Percentiles rank a stretch among this genome's conserved stretches.
Evolutionary conservation across 2,888 invertebrate genomes (phyloP).

Genomic region (Himalopsyche kuldschensis): DNA sequence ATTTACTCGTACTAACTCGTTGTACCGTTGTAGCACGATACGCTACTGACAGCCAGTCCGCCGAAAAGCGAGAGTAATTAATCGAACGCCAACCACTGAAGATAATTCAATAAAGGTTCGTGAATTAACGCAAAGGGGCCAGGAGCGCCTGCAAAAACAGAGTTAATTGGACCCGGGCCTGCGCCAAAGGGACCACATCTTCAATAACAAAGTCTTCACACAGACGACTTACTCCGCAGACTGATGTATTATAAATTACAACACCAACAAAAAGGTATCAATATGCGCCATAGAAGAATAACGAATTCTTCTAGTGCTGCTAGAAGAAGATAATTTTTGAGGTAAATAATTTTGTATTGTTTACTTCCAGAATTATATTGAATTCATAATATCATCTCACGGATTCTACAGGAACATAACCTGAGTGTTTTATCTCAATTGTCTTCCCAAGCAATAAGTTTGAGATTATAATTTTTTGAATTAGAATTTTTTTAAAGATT

Average conservation of each 20-base stretch:
- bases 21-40: neutral
- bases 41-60: neutral
- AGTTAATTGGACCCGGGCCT: constrained; percentile 9
- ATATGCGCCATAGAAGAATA: neutral
- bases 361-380: too few species aligned
- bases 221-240: neutral
- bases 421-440: too few species aligned
- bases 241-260: neutral
- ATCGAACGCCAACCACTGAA: constrained; percentile 21
- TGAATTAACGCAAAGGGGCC: neutral
- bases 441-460: too few species aligned
- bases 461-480: too few species aligned
- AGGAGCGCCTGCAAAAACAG: constrained; percentile 5
- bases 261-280: neutral
- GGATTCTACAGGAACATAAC: too few species aligned
- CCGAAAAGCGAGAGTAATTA: constrained; percentile 27
- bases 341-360: too few species aligned
- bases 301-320: neutral
- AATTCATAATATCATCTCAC: too few species aligned
- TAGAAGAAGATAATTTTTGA: too few species aligned
- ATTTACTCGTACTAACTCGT: too few species aligned
- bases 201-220: neutral
- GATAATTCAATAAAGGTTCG: constrained; percentile 29
- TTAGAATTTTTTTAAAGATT: too few species aligned
- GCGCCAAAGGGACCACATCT: neutral